Evolutionary conservation across 2,797 vertebrate species (phyloP), one percentile per base, ranked within the genome.

Genomic region (Microcaecilia unicolor): DNA sequence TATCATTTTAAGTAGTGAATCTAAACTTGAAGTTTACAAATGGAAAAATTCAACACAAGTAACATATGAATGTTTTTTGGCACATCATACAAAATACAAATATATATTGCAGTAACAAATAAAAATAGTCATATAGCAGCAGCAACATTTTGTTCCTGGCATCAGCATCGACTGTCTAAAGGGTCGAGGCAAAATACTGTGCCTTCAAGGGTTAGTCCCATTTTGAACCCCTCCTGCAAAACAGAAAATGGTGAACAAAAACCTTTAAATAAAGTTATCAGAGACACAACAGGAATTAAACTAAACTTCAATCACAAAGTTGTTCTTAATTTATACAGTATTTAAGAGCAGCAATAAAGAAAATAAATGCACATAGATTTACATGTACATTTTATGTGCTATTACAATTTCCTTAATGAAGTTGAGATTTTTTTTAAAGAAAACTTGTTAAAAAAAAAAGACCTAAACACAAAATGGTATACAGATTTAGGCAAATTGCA

Each of bases 141-240:
- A 37, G 51, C 48, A 59, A 25, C 41, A 26, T 41, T 43, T 24
- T 24, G 52, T 67, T 75, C 72, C 74, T 64, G 74, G 58, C 59
- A 84, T 98, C 90, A 99, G 83, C 92, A 94, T 63, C 83, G 90
- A 63, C 91, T 86, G 60, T 97, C 93, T 39, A 97, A 67, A 6
- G 91, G 93, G 63, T 98, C 93, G 44, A 94, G 83, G 61, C 90
- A 89, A 83, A 99, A 99, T 23, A 96, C 88, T n/a, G 95, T 86
- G 70, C 92, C 94, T 90, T 99, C 95, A 41, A 99, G 73, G 61
- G 93, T 99, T 65, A 99, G 85, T 99, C 95, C 95, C 95, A 99
- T 97, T 96, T 95, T 98, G 95, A 99, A 99, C 93, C 95, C 94
- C 94, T 99, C 94, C 95, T 98, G 78, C 18, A 88, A 88, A 44